These are phyloP conservation scores for Myiagra hebetior DNA, from an alignment of 2,113 vertebrate species.

Conservation along the genomic window DNA sequence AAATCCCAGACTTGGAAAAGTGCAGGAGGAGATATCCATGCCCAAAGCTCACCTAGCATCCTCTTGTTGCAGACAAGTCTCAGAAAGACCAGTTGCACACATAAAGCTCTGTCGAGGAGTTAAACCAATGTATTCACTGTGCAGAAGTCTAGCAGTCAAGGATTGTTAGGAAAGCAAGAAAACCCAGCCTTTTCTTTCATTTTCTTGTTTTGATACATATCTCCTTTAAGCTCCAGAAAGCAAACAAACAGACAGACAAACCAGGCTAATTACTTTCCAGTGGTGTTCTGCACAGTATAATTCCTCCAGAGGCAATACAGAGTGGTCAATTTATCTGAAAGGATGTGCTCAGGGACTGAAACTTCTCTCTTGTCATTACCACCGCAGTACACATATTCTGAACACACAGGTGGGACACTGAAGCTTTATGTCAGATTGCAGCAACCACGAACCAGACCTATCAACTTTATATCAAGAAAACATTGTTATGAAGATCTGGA, in stretches of 20 bases:
- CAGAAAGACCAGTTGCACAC: background rate
- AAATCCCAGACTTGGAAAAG: background rate
- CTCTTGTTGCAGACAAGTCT: background rate
- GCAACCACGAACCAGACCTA: background rate
- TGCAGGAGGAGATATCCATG: background rate
- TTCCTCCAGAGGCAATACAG: background rate
- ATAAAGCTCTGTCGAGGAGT: background rate
- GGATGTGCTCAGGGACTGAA: background rate
- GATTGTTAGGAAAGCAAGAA: background rate
- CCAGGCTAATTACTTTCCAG: background rate
- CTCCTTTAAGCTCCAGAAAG: background rate
- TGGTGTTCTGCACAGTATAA: background rate
- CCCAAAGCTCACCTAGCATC: background rate
- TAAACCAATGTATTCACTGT: background rate
- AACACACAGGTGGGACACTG: background rate
- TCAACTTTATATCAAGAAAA: background rate
- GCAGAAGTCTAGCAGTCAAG: background rate
- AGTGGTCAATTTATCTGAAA: background rate
- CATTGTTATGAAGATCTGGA: background rate
- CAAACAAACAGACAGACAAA: background rate
- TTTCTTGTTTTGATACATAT: background rate
- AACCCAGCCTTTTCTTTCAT: background rate
- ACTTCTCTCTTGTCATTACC: background rate
- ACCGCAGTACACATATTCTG: rapidly evolving
- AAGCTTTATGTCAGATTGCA: background rate